phyloP scores from a whole-genome alignment of 2,113 vertebrate species.

The Caloenas nicobarica region DNA sequence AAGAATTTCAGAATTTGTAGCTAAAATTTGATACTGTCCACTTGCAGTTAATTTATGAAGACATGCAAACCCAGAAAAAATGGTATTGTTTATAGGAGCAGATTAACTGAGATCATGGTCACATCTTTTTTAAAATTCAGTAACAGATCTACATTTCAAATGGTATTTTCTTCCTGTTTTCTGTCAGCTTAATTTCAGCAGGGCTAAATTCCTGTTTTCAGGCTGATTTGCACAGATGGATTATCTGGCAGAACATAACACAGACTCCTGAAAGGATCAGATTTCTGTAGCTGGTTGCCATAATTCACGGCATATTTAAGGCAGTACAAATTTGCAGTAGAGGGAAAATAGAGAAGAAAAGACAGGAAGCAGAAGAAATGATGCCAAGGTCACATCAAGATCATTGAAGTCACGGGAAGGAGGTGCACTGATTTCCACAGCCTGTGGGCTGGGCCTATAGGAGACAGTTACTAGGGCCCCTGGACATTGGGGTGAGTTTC shows the following conservation, averaged over 20 bases:
- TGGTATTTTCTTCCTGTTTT: not conserved
- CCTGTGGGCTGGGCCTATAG: not conserved
- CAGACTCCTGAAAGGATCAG: not conserved
- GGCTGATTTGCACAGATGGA: not conserved
- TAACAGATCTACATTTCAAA: not conserved
- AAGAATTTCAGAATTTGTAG: not conserved
- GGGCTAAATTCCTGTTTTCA: not conserved
- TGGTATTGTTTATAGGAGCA: not conserved
- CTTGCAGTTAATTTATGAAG: not conserved
- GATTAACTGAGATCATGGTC: not conserved
- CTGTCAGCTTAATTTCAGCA: not conserved
- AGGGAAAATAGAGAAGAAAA: not conserved
- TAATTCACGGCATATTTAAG: not conserved
- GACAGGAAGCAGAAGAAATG: not conserved
- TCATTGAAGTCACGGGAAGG: not conserved
- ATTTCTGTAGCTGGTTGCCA: constrained; percentile 2
- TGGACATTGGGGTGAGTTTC: not conserved
- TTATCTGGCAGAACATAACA: constrained; percentile 3
- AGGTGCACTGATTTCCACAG: not conserved
- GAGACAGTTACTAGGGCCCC: not conserved
- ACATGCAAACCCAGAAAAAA: not conserved
- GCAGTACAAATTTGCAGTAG: not conserved
- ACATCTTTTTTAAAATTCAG: constrained; percentile 26
- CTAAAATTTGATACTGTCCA: not conserved
- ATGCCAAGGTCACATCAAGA: not conserved